These are phyloP conservation scores for Neolamprologus brichardi DNA, from an alignment of 2,113 vertebrate species.

Conservation along the genomic window DNA sequence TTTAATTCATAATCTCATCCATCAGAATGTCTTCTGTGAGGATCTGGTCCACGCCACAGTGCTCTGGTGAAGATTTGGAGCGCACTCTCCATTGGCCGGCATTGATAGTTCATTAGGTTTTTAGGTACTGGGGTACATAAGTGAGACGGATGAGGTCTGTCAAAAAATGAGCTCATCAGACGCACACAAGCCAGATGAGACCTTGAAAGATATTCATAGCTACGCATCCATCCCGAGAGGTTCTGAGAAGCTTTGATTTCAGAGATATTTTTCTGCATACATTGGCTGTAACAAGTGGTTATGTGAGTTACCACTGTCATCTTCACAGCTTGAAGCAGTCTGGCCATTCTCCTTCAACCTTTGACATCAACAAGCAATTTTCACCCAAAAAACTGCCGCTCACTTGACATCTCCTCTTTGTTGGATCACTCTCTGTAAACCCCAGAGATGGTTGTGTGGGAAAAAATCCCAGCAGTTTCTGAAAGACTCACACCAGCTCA, in stretches of 20 bases:
- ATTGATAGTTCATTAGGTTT: slow-evolving; percentile 5
- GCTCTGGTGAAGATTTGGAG: not conserved
- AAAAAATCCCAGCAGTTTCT: not conserved
- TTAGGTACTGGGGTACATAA: not conserved
- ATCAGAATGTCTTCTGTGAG: not conserved
- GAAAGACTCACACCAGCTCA: not conserved
- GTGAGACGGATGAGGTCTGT: slow-evolving; percentile 18
- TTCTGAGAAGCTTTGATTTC: not conserved
- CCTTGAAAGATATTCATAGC: not conserved
- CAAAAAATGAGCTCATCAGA: slow-evolving; percentile 25
- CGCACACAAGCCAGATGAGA: not conserved
- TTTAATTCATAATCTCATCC: slow-evolving; percentile 27
- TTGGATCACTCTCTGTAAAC: not conserved
- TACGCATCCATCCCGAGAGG: not conserved
- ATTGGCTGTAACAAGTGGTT: not conserved
- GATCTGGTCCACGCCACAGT: not conserved
- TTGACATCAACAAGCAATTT: not conserved
- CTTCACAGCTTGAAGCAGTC: not conserved
- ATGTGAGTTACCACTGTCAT: not conserved
- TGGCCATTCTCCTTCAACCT: not conserved
- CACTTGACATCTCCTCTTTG: not conserved
- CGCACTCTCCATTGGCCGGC: not conserved
- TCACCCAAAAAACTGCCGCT: not conserved
- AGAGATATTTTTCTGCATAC: not conserved
- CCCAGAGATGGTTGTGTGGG: not conserved